Evolutionary conservation across 2,113 vertebrate species (phyloP), one percentile per base, ranked within the genome.

Genomic region (Tylochromis polylepis): DNA sequence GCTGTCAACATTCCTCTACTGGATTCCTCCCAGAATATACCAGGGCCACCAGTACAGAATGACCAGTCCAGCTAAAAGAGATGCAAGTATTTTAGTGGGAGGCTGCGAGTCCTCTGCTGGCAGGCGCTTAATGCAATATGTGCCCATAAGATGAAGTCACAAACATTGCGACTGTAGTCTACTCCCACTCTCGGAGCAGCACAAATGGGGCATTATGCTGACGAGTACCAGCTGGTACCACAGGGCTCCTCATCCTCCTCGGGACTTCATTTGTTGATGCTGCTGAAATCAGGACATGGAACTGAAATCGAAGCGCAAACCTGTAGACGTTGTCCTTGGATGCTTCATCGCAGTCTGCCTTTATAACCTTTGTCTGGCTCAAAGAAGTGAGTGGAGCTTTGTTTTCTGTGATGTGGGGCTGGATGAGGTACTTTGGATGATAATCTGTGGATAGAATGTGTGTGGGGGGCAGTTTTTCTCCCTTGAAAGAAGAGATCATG

Each of bases 151-250:
- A 95, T 95, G 94, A 96, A 95, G 96, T 96, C 95, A 96, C 96
- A 96, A 95, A 96, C 95, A 93, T 93, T 85, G 94, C 91, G n/a
- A 91, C 94, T 95, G 94, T 95, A 96, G 95, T 95, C 90, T 84
- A 94, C 95, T 95, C 95, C 96, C 95, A 96, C 95, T 95, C 87
- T 77, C 87, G 83, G 84, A 89, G 79, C 92, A 95, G 92, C 94
- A 97, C 96, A 96, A 95, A 94, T 89, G 18, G 86, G 90, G 82
- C 96, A 91, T 97, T 97, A 96, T 97, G 93, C 94, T 93, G 85
- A 87, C 83, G 85, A 91, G 96, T 96, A 95, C 96, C 96, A 95
- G 95, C 95, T 95, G 94, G 96, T 96, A 94, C 95, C 95, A 95
- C 90, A 80, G 70, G 92, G 87, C 93, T 95, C 89, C 88, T 92